Evolutionary conservation across 2,888 invertebrate genomes (phyloP).

Genomic region (Steinernema carpocapsae): DNA sequence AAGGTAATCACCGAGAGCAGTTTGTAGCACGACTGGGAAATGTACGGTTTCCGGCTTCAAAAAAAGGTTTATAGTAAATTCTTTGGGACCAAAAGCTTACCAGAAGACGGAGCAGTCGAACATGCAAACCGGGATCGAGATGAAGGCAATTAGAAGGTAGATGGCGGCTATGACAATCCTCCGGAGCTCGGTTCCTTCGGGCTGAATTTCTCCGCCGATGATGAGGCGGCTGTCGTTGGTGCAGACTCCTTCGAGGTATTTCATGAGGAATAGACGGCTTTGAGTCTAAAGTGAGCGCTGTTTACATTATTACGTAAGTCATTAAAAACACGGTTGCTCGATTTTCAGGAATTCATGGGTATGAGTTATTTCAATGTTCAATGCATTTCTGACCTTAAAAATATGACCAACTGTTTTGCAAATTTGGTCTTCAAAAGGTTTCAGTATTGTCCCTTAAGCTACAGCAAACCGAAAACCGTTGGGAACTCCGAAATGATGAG

Average conservation of each 20-base stretch:
- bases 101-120: conserved; percentile 22
- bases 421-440: no score
- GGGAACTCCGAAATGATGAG: no score
- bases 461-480: no score
- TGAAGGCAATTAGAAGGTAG: not conserved
- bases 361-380: no score
- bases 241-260: not conserved
- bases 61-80: not conserved
- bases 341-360: no score
- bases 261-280: no score
- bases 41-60: not conserved
- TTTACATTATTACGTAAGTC: no score
- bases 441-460: no score
- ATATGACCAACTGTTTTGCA: no score
- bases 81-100: not conserved
- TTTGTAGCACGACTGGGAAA: conserved; percentile 13
- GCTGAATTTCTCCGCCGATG: not conserved
- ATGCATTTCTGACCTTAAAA: no score
- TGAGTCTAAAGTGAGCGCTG: no score
- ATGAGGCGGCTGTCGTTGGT: not conserved
- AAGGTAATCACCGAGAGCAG: not conserved
- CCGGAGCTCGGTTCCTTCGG: not conserved
- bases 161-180: not conserved
- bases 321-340: no score
- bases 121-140: not conserved